Evolutionary conservation across 2,113 vertebrate species (phyloP), one percentile per base, ranked within the genome.

Genomic region (Megaleporinus macrocephalus): DNA sequence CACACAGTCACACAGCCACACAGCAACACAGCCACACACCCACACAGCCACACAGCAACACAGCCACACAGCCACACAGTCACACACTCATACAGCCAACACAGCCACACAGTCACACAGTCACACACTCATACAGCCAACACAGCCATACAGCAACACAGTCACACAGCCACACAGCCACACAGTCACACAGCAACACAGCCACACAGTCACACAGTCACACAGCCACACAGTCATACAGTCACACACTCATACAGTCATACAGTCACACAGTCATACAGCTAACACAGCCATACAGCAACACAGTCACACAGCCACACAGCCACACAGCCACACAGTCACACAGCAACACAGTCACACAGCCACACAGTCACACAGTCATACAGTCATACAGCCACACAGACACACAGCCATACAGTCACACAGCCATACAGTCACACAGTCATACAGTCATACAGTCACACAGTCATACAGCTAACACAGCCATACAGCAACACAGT

Each of bases 401-500:
- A n/a, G n/a, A n/a, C n/a, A 83, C 77, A 71, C 82, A 87, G 85
- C 84, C 49, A 85, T 87, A 84, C 82, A 81, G 71, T 68, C 49
- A 77, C 59, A 59, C 22, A 81, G 65, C 73, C 44, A 76, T 20
- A 29, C 57, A 73, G 41, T n/a, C 9, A 79, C 75, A 79, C 33
- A 63, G 27, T 55, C 55, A 57, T 5, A 57, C n/a, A n/a, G n/a
- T n/a, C n/a, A n/a, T n/a, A n/a, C n/a, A n/a, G n/a, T n/a, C n/a
- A n/a, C n/a, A n/a, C n/a, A n/a, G n/a, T n/a, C n/a, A n/a, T n/a
- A n/a, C n/a, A n/a, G n/a, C n/a, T n/a, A 73, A 83, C 77, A 71
- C 82, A 87, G 85, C 84, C 49, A 85, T 87, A 84, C 82, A 81
- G 71, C 73, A 59, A 77, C 59, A 59, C 22, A 81, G 65, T 65